Percentiles rank a stretch among this genome's conserved stretches.
Evolutionary conservation across 2,797 vertebrate genomes (phyloP).

Genomic region (Sphenodon punctatus): DNA sequence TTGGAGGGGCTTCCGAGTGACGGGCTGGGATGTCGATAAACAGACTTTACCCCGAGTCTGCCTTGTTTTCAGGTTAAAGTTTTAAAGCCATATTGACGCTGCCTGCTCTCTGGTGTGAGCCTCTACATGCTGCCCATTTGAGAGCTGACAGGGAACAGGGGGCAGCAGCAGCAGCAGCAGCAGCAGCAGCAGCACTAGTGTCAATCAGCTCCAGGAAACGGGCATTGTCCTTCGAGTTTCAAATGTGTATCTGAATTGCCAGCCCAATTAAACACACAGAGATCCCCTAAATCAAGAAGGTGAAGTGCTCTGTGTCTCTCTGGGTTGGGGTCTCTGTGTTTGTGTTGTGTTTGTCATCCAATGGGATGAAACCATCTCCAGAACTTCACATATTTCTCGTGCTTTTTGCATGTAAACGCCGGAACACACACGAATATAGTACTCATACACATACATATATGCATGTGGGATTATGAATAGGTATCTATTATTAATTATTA

Average conservation of each 20-base stretch:
- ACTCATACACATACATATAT: too few species aligned
- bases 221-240: not conserved
- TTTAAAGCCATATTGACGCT: constrained; percentile 73
- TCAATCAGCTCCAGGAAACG: constrained; percentile 19
- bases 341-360: too few species aligned
- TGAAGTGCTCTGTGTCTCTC: too few species aligned
- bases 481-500: too few species aligned
- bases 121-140: constrained; percentile 38
- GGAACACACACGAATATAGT: too few species aligned
- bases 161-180: constrained; percentile 17
- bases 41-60: constrained; percentile 68
- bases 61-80: constrained; percentile 82
- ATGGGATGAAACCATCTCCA: too few species aligned
- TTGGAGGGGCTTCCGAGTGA: constrained; percentile 72
- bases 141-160: constrained; percentile 27
- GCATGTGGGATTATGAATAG: too few species aligned
- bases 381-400: too few species aligned
- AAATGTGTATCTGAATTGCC: not conserved
- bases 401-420: too few species aligned
- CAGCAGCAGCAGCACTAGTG: too few species aligned
- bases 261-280: not conserved
- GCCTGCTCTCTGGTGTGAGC: constrained; percentile 38
- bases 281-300: too few species aligned
- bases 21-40: constrained; percentile 80
- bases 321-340: too few species aligned